phyloP scores from a whole-genome alignment of 2,888 invertebrate species.

The Melangyna quadrimaculata region DNA sequence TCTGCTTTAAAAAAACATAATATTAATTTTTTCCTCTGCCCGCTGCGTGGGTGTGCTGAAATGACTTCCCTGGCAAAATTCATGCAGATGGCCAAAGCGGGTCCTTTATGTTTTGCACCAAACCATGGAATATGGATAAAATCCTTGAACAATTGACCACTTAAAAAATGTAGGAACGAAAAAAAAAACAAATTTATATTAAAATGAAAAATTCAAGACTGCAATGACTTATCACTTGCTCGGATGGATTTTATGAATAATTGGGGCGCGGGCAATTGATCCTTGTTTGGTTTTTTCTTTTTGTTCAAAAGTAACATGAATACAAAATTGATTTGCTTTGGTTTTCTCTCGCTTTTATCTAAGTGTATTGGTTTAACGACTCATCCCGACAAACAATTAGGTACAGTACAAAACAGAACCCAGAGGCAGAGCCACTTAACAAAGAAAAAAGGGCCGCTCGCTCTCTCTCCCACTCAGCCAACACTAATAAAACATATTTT shows the following conservation, averaged over 20 bases:
- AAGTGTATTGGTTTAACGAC: constrained; percentile 52
- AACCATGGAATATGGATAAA: constrained; percentile 11
- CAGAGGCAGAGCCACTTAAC: constrained; percentile 22
- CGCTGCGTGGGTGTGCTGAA: background rate
- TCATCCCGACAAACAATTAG: constrained; percentile 48
- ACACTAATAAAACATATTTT: constrained; percentile 62
- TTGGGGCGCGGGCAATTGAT: constrained; percentile 33
- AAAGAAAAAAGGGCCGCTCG: constrained; percentile 19
- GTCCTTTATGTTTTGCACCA: constrained; percentile 1
- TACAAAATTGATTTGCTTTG: constrained; percentile 28
- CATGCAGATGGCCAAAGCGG: constrained; percentile 30
- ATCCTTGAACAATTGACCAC: constrained; percentile 49
- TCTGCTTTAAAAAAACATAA: constrained; percentile 55
- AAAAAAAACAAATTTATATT: background rate
- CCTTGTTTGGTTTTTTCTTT: constrained; percentile 7
- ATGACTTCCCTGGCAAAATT: background rate
- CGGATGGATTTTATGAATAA: constrained; percentile 44
- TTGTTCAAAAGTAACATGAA: background rate
- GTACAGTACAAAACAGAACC: background rate
- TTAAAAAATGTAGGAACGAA: constrained; percentile 31
- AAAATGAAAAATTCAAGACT: constrained; percentile 25
- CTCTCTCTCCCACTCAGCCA: background rate
- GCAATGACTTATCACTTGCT: constrained; percentile 50
- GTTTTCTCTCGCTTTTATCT: constrained; percentile 4
- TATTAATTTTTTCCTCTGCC: constrained; percentile 42